Evolutionary conservation across 2,888 invertebrate genomes (phyloP).

Genomic region (Branchipolynoe longqiensis): DNA sequence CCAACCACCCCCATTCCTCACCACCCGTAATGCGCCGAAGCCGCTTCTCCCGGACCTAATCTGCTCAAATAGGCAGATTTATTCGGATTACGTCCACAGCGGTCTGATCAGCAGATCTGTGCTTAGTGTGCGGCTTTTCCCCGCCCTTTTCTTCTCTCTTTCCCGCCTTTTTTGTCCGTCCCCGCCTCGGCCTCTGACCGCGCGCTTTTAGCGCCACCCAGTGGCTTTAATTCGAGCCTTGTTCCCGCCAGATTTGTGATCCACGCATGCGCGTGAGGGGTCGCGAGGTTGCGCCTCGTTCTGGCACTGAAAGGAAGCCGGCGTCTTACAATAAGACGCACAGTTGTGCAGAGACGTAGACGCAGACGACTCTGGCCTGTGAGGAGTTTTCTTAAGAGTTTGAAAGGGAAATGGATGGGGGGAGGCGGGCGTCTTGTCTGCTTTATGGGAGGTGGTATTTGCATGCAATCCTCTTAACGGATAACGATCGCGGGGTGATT

Average conservation of each 20-base stretch:
- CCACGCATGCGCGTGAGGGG: conserved; percentile 47
- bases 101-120: conserved; percentile 44
- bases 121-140: conserved; percentile 18
- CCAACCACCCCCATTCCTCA: not conserved
- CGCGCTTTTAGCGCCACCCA: conserved; percentile 47
- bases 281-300: conserved; percentile 38
- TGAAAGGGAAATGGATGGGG: conserved; percentile 40
- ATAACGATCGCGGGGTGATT: not conserved
- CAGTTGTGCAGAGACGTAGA: conserved; percentile 15
- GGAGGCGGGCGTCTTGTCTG: not conserved
- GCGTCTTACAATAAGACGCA: conserved; percentile 33
- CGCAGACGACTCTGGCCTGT: conserved; percentile 14
- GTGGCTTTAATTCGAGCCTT: conserved; percentile 47
- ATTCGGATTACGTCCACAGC: conserved; percentile 41
- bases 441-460: conserved; percentile 4
- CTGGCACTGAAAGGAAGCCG: conserved; percentile 20
- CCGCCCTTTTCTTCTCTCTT: not conserved
- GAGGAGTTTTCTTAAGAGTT: conserved; percentile 20
- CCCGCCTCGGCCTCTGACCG: conserved; percentile 36
- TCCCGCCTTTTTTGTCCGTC: conserved; percentile 21
- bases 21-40: conserved; percentile 26
- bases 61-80: conserved; percentile 47
- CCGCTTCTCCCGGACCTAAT: conserved; percentile 22
- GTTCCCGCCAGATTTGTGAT: conserved; percentile 46
- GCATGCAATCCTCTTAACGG: conserved; percentile 14